Evolutionary conservation across 2,888 invertebrate species (phyloP), one percentile per base, ranked within the genome.

Genomic region (Tipula confusa): DNA sequence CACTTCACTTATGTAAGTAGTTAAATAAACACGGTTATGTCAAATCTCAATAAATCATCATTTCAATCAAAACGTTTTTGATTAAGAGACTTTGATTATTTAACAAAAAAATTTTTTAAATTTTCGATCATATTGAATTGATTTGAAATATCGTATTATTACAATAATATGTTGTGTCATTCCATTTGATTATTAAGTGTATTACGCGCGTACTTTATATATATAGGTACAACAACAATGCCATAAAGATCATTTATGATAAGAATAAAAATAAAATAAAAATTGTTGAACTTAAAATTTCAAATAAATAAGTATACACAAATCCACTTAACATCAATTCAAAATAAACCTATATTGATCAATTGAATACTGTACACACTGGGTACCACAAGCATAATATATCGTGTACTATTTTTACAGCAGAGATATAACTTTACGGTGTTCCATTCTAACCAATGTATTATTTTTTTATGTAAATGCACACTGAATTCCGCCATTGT

Each of bases 121-220:
- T n/a, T 64, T 64, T 64, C 64, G 64, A 64, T 64, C 64, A 24
- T 24, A 64, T 24, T 64, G 64, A 64, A 64, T 64, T 64, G 64
- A 64, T 64, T 64, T 64, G 9, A 9, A n/a, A n/a, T n/a, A n/a
- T n/a, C n/a, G 48, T 18, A 64, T 64, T 64, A n/a, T n/a, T n/a
- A n/a, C n/a, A n/a, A n/a, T n/a, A n/a, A n/a, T 64, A 64, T 64
- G 64, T 64, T 64, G 64, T 64, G 64, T 64, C 64, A 64, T 64
- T 64, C 64, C 64, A 24, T 64, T 64, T 64, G 64, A 64, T 64
- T 64, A 15, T 15, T 43, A 43, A 43, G 43, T 43, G 64, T 64
- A 64, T 64, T 64, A 64, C 64, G 64, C 64, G 64, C 9, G 64
- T 24, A 64, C 64, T 24, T 64, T 15, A 64, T 64, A 24, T 33